Base-by-base conservation (phyloP, 2,113 vertebrate genomes). In the Labrus mixtus region DNA sequence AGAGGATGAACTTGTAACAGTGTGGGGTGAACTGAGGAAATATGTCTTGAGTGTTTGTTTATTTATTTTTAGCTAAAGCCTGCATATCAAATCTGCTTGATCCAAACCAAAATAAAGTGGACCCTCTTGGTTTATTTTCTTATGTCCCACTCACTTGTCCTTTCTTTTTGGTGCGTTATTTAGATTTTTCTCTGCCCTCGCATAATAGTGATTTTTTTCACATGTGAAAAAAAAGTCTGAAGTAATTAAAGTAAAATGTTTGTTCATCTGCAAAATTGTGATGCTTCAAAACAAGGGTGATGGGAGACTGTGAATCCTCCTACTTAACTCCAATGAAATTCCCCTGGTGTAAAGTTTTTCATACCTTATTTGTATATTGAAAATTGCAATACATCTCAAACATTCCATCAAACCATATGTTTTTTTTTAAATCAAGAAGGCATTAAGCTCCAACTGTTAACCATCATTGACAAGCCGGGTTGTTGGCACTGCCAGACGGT, bases 361-460 rank as follows among this genome's bases (percentile, higher is more conserved):
- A 17, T 43, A 37, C 22, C 29, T 48, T 48, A 16, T 48, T 17
- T 7, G 39, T 41, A 9, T 39, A 10, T 41, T 11, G 39, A 48
- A 68, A 65, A 29, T 25, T 43, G 11, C 11, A 41, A 55, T 48
- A 10, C 45, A 41, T 12, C 17, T 60, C 25, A 39, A 56, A 8
- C 65, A 15, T 73, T 37, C 37, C 37, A n/a, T 60, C 20, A n/a
- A n/a, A 36, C 16, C 54, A 19, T 15, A 43, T 70, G 45, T 41
- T 37, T 58, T 55, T 58, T 55, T 75, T 60, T 55, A 54, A 83
- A 64, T 29, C 53, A 62, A 48, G 59, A 50, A 33, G 41, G 20
- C 53, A 61, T 57, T 74, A 61, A 50, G 60, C 61, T 50, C 73
- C 73, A 78, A 78, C 79, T 81, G 76, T 41, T 79, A 72, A 84